phyloP scores from a whole-genome alignment of 2,888 invertebrate species.

The Acanthosepion esculentum region DNA sequence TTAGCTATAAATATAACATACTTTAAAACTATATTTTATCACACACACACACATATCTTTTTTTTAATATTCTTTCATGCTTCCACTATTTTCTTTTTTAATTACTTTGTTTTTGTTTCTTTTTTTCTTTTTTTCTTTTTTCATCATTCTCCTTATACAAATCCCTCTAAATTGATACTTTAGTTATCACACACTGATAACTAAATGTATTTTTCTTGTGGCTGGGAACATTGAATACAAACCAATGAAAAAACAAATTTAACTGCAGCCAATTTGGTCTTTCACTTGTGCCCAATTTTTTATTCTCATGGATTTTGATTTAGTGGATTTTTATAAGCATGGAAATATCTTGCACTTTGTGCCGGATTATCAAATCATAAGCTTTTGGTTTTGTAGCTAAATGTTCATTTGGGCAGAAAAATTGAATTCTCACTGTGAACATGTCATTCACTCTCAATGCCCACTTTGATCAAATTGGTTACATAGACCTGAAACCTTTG shows the following conservation, averaged over 20 bases:
- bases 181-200: background rate
- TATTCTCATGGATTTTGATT: background rate
- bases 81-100: background rate
- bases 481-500: background rate
- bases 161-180: background rate
- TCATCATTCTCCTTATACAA: background rate
- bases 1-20: too few species aligned
- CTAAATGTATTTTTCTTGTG: background rate
- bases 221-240: conserved; percentile 2
- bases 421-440: too few species aligned
- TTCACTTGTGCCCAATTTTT: background rate
- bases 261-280: background rate
- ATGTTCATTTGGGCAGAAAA: background rate
- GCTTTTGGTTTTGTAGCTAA: background rate
- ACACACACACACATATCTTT: background rate
- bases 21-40: too few species aligned
- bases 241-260: background rate
- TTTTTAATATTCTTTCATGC: background rate
- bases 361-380: background rate
- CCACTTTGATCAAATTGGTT: background rate
- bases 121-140: background rate
- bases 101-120: too few species aligned
- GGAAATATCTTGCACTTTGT: background rate
- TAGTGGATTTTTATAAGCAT: background rate
- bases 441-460: background rate